Percentiles rank a stretch among this genome's conserved stretches.
phyloP scores from a whole-genome alignment of 2,113 vertebrate species.

The Ctenomys sociabilis region DNA sequence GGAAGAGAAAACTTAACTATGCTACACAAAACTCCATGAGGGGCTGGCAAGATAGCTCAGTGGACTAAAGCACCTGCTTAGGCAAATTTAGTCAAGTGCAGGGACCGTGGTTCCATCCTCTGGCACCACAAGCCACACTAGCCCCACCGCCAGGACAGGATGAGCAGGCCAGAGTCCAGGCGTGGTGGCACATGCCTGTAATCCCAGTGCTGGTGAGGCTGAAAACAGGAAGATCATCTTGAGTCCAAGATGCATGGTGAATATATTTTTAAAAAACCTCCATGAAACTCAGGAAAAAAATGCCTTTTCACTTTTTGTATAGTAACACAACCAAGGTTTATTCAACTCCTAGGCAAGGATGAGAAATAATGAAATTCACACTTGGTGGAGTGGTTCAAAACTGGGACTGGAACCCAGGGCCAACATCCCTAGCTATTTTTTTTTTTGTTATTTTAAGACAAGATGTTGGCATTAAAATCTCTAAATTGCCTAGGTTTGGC shows the following conservation, averaged over 20 bases:
- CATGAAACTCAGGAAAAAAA: neutral
- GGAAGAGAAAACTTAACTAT: conserved; percentile 34
- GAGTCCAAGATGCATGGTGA: too few species aligned
- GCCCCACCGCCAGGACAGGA: too few species aligned
- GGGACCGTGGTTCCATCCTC: too few species aligned
- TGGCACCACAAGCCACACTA: too few species aligned
- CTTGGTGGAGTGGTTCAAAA: neutral
- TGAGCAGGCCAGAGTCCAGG: too few species aligned
- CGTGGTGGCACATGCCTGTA: too few species aligned
- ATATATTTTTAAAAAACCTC: too few species aligned
- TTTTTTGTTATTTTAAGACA: neutral
- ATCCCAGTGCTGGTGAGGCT: too few species aligned
- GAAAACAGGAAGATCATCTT: too few species aligned
- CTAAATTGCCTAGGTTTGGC: neutral
- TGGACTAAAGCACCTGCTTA: too few species aligned
- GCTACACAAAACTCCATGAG: conserved; percentile 9
- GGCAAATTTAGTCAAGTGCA: too few species aligned
- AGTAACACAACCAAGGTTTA: conserved; percentile 26
- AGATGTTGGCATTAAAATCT: neutral
- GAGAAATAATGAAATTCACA: conserved; percentile 32
- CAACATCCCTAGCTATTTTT: neutral
- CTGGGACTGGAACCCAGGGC: neutral
- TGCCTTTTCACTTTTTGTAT: conserved; percentile 43
- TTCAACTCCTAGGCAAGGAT: conserved; percentile 17
- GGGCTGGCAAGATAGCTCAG: too few species aligned